Conservation (phyloP, 2,888 invertebrate genomes). For the Acleris laterana region DNA sequence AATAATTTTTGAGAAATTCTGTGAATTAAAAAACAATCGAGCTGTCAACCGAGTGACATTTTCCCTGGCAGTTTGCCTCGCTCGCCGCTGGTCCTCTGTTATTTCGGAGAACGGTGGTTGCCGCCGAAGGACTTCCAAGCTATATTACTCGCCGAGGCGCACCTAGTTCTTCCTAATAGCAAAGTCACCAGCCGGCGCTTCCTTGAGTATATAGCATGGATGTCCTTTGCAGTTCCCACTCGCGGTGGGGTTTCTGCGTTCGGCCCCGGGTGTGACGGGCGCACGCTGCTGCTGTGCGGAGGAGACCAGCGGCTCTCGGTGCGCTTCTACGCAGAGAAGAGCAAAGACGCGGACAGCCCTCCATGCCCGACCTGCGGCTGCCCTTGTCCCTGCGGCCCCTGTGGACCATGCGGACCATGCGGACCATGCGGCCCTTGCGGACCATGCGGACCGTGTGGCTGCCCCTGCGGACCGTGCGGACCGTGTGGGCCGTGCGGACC, state of each 20-base stretch:
- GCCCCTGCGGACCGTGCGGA: slow-evolving; percentile 50
- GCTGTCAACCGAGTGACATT: slow-evolving; percentile 2
- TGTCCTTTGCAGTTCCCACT: slow-evolving; percentile 70
- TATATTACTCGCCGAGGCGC: slow-evolving; percentile 72
- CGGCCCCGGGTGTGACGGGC: slow-evolving; percentile 43
- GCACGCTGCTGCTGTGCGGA: slow-evolving; percentile 51
- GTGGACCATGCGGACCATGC: slow-evolving; percentile 48
- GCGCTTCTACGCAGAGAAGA: slow-evolving; percentile 57
- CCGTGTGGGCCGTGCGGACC: slow-evolving; percentile 51
- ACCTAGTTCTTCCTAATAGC: slow-evolving; percentile 73
- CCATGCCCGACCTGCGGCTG: slow-evolving; percentile 41
- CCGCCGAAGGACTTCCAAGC: slow-evolving; percentile 65
- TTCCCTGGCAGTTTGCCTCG: neutral
- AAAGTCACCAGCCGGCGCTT: slow-evolving; percentile 58
- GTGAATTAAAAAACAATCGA: too few relatives aligned
- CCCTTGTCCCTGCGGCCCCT: slow-evolving; percentile 44
- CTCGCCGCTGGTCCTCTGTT: slow-evolving; percentile 62
- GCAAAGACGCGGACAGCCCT: slow-evolving; percentile 40
- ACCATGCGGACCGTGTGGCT: slow-evolving; percentile 45
- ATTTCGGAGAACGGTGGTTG: slow-evolving; percentile 76
- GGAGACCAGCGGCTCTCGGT: slow-evolving; percentile 53
- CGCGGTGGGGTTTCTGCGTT: slow-evolving; percentile 44
- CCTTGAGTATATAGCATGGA: slow-evolving; percentile 73
- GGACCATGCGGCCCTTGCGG: slow-evolving; percentile 40
- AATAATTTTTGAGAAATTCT: too few relatives aligned